These are phyloP conservation scores for Drosophila lacertosa DNA, from an alignment of 1,140 invertebrate species.

Conservation along the genomic window DNA sequence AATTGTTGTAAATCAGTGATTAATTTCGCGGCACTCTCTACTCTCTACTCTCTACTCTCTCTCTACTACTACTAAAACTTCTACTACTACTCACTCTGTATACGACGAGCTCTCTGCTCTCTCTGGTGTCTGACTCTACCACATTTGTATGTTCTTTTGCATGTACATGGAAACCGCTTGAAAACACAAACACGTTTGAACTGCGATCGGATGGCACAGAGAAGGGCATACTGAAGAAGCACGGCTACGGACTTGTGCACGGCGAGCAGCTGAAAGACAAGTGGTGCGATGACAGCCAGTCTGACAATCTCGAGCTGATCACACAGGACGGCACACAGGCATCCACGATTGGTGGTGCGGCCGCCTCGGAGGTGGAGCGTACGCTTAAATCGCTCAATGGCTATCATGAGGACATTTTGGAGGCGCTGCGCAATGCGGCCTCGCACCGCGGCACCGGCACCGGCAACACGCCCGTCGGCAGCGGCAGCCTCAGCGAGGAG, in stretches of 20 bases:
- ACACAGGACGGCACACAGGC: constrained; percentile 88
- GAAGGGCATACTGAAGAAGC: constrained; percentile 95
- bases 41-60: constrained; percentile 1
- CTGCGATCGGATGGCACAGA: constrained; percentile 86
- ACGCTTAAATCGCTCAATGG: constrained; percentile 94
- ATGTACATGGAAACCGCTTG: constrained; percentile 57
- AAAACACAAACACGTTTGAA: constrained; percentile 3
- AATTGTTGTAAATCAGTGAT: constrained; percentile 10
- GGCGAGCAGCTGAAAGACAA: constrained; percentile 87
- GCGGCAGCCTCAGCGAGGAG: constrained; percentile 87
- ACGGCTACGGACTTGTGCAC: constrained; percentile 90
- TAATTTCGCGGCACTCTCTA: constrained; percentile 5
- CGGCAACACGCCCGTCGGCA: constrained; percentile 86
- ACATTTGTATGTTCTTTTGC: constrained; percentile 76
- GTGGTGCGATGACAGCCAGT: constrained; percentile 89
- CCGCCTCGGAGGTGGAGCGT: constrained; percentile 91
- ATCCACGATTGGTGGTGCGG: constrained; percentile 85
- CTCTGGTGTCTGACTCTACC: constrained; percentile 68
- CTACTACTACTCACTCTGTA: constrained; percentile 15
- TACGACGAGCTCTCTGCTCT: constrained; percentile 39
- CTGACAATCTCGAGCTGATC: constrained; percentile 89
- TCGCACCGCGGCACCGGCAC: constrained; percentile 87
- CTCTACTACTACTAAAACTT: background rate
- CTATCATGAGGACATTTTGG: constrained; percentile 96
- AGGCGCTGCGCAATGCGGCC: constrained; percentile 92